phyloP scores from a whole-genome alignment of 2,113 vertebrate genomes.

The Saccopteryx bilineata region DNA sequence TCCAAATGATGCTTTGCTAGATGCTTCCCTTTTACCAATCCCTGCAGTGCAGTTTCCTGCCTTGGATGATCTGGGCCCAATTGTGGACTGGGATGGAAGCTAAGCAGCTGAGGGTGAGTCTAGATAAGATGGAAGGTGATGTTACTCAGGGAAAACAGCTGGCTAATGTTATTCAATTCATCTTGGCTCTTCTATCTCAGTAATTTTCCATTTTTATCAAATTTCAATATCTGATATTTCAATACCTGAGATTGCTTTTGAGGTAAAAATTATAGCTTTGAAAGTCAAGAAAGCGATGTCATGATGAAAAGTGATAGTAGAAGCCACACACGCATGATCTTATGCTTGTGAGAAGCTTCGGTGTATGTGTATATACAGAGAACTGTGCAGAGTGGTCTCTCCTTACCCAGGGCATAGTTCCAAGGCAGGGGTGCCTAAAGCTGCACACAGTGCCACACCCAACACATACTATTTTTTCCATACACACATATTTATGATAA shows the following conservation, averaged over 20 bases:
- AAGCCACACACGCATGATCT: neutral
- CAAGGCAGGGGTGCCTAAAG: neutral
- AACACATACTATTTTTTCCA: neutral
- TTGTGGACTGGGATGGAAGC: neutral
- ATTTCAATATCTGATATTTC: slow-evolving; percentile 44
- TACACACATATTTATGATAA: neutral
- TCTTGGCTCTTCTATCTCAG: neutral
- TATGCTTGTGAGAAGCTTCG: neutral
- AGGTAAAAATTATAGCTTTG: neutral
- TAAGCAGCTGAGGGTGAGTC: neutral
- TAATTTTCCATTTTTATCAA: slow-evolving; percentile 53
- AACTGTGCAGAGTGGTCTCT: neutral
- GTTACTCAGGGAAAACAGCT: slow-evolving; percentile 52
- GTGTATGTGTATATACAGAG: neutral
- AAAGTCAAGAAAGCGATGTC: neutral
- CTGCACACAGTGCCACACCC: neutral
- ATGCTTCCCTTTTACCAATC: neutral
- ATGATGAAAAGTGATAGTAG: neutral
- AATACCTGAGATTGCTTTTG: slow-evolving; percentile 40
- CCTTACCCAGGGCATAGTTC: neutral
- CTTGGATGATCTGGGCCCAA: neutral
- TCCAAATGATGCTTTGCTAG: slow-evolving; percentile 5
- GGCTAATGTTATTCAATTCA: neutral
- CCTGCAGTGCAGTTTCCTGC: slow-evolving; percentile 22
- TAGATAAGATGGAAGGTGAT: slow-evolving; percentile 36